Base-by-base conservation (phyloP, 2,113 vertebrate genomes). In the Callithrix jacchus region DNA sequence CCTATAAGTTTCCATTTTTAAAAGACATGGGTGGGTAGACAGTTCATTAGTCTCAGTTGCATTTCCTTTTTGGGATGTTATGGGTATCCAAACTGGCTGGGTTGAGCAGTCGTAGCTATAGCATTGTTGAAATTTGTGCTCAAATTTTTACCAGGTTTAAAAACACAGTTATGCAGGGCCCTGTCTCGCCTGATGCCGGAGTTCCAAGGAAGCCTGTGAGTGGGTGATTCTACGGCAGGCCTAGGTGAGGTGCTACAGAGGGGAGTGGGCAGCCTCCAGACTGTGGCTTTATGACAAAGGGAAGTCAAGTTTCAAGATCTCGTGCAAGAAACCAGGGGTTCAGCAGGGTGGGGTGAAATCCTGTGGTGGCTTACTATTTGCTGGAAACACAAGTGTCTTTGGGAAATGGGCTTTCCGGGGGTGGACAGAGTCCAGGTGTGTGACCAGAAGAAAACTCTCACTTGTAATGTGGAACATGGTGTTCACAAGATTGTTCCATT, bases 101-200 rank as follows among this genome's bases (percentile, higher is more conserved):
- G 16, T 37, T n/a, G 35, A 64, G 21, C 42, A 80, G 64, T 16
- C 2, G 0, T 30, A 61, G 52, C 14, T 17, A 3, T 25, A 37
- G 42, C 37, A 37, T 47, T 23, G 12, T 32, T 35, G 32, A 25
- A 37, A 54, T 27, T 18, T 54, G 81, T 54, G 70, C 20, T 61
- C 35, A 27, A 23, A 30, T 21, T 47, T 73, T 37, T 35, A 27
- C 20, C 52, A 42, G 73, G n/a, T 42, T 23, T 20, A 64, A 11
- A 42, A 37, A 37, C 12, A 16, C 3, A 84, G 70, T 54, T 54
- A n/a, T 1, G 10, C 17, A 21, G 30, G 42, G 10, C 64, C 64
- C 13, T 13, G 27, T 64, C n/a, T 37, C 0, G 0, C 35, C 8
- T 2, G 74, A 49, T 1, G 8, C 1, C 0, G 47, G 27, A 58